Percentiles rank a stretch among this genome's conserved stretches.
These are phyloP conservation scores for Leucophora obtusa DNA, from an alignment of 2,888 invertebrate species.

Conservation along the genomic window DNA sequence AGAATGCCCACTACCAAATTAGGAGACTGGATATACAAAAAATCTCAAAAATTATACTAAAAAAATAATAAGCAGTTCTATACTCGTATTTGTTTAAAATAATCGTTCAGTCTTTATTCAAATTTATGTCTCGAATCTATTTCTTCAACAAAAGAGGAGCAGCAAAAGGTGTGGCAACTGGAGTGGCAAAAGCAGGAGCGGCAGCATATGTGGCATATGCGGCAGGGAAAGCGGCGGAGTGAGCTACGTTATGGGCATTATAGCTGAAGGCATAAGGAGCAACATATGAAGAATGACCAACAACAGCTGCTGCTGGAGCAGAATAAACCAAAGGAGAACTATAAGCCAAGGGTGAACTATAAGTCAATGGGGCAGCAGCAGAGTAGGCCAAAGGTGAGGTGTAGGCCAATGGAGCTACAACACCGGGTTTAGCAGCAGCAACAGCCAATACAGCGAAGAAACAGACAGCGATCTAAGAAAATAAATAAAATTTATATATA, in stretches of 20 bases:
- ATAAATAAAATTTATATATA: neutral
- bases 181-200: slow-evolving; percentile 44
- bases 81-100: neutral
- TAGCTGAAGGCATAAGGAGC: slow-evolving; percentile 74
- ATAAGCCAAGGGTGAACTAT: slow-evolving; percentile 52
- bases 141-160: slow-evolving; percentile 49
- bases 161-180: slow-evolving; percentile 47
- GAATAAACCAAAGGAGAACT: slow-evolving; percentile 42
- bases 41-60: too few species aligned
- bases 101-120: slow-evolving; percentile 23
- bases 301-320: slow-evolving; percentile 67
- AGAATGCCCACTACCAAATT: too few species aligned
- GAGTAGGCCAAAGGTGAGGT: slow-evolving; percentile 37
- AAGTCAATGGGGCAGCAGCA: slow-evolving; percentile 21
- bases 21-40: too few species aligned
- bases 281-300: slow-evolving; percentile 72
- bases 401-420: slow-evolving; percentile 56
- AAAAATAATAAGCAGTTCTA: too few species aligned
- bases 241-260: slow-evolving; percentile 71
- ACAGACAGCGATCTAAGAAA: slow-evolving; percentile 69
- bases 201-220: slow-evolving; percentile 64
- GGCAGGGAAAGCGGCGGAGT: slow-evolving; percentile 71
- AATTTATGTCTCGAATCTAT: slow-evolving; percentile 18
- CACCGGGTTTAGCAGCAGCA: slow-evolving; percentile 68
- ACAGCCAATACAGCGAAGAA: slow-evolving; percentile 73